Percentiles rank a stretch among this genome's conserved stretches.
Evolutionary conservation across 2,797 vertebrate species (phyloP).

Genomic region (Poecilia picta): DNA sequence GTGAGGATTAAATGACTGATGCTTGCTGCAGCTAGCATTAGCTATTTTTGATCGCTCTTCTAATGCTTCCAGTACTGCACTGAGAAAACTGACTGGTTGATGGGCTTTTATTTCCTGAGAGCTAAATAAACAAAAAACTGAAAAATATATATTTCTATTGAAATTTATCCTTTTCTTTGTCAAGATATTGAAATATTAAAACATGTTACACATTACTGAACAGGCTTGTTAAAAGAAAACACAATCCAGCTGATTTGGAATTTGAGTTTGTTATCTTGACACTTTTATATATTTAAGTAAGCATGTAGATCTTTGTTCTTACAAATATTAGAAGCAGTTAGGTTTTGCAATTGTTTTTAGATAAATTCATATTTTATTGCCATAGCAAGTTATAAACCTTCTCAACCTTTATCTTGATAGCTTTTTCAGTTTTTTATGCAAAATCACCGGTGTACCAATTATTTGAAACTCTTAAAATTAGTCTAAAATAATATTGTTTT

Average conservation of each 20-base stretch:
- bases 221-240: not conserved
- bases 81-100: not conserved
- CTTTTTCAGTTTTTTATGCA: not conserved
- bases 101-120: not conserved
- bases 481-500: not conserved
- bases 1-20: not conserved
- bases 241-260: not conserved
- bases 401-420: not conserved
- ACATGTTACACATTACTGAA: not conserved
- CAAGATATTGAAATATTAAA: not conserved
- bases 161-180: not conserved
- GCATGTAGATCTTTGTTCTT: not conserved
- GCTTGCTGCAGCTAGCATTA: not conserved
- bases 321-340: not conserved
- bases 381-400: not conserved
- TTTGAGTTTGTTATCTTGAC: not conserved
- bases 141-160: not conserved
- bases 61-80: slow-evolving; percentile 1
- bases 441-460: not conserved
- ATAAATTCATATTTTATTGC: not conserved
- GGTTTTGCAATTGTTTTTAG: not conserved
- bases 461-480: not conserved
- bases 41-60: not conserved
- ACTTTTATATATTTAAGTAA: not conserved
- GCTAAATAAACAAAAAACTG: not conserved